Base-by-base conservation (phyloP, 1,140 invertebrate genomes). In the Papilio aristodemus region DNA sequence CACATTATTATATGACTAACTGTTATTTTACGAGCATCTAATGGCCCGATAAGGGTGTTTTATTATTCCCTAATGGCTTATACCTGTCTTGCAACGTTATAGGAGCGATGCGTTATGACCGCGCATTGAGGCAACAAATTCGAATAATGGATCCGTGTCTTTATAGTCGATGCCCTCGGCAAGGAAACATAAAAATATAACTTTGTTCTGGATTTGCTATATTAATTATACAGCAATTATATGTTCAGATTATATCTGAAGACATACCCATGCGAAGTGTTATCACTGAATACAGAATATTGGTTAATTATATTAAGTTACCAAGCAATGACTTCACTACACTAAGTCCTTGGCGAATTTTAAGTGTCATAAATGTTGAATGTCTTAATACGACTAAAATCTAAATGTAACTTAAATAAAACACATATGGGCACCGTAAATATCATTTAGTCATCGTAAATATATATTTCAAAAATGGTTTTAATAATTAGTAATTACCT, bases 1-100 rank as follows among this genome's bases (percentile, higher is more conserved):
- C 86, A 90, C 79, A 81, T 83, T 89, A 87, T 86, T 85, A 86
- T 87, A 89, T 88, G 87, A 90, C 84, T 91, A 91, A 91, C 86
- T 88, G 87, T 91, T 90, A 91, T 91, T 91, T 91, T 91, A 91
- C 79, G 87, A 89, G 84, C 85, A 75, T 81, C 84, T 90, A 91
- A 91, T 91, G 89, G 86, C 75, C 80, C 86, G 89, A 91, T 91
- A 91, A 89, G 82, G 79, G 84, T 86, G 78, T 91, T 91, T 91
- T 91, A 91, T 90, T 91, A 87, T 89, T 81, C 87, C 89, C 84
- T 87, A 90, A 91, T 89, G 89, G 84, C 83, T 84, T 88, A 87
- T 91, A 91, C 89, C 89, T 91, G 89, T 91, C 89, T 90, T 85
- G 82, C 69, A 76, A 74, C 74, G 76, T 79, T 81, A 79, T 70